A percentile compares a stretch with the other conserved stretches of the same genome.
Evolutionary conservation across 23 tunicate species (phyloP).

Genomic region (Clavelina lepadiformis): DNA sequence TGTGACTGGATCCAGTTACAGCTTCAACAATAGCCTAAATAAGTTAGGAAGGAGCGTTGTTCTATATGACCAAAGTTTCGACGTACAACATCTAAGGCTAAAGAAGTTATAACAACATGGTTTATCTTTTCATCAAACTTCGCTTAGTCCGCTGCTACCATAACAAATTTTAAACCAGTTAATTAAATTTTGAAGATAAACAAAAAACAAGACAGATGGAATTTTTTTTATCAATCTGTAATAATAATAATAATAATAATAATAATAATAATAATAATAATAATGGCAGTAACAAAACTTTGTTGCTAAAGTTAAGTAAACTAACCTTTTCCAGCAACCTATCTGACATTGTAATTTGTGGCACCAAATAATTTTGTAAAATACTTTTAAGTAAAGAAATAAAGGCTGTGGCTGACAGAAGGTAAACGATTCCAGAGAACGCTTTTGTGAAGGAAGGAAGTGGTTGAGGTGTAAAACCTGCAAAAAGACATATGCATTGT

Average conservation of each 20-base stretch:
- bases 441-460: slow-evolving; percentile 36
- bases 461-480: slow-evolving; percentile 46
- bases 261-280: not conserved
- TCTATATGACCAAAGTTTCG: too few species aligned
- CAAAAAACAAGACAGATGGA: too few species aligned
- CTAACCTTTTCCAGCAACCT: slow-evolving; percentile 69
- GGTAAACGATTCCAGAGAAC: slow-evolving; percentile 16
- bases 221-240: not conserved
- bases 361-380: slow-evolving; percentile 17
- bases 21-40: too few species aligned
- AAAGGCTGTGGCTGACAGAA: slow-evolving; percentile 30
- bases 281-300: not conserved
- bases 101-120: too few species aligned
- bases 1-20: too few species aligned
- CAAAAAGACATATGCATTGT: too few species aligned
- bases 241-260: not conserved
- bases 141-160: too few species aligned
- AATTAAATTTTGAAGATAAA: too few species aligned
- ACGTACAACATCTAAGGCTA: too few species aligned
- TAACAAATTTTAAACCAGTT: too few species aligned
- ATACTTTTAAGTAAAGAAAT: slow-evolving; percentile 17
- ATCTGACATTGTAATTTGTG: slow-evolving; percentile 32
- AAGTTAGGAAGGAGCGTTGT: too few species aligned
- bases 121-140: too few species aligned
- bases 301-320: not conserved